These are phyloP conservation scores for Donacobius atricapilla DNA, from an alignment of 2,113 vertebrate species.

Conservation along the genomic window DNA sequence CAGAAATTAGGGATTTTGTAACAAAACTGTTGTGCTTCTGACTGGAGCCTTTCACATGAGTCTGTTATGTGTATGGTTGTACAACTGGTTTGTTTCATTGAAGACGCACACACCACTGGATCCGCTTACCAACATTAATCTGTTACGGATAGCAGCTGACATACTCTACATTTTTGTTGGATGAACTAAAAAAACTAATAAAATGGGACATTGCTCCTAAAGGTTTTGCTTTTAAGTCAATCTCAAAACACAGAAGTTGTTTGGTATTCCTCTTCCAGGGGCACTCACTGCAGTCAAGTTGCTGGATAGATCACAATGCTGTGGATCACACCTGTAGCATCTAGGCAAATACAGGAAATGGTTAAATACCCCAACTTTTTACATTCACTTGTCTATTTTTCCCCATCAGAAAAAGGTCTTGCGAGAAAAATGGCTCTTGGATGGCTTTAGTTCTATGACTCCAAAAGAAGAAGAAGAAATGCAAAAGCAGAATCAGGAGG, in stretches of 20 bases:
- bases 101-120: not conserved
- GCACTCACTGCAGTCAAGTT: not conserved
- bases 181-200: not conserved
- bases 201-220: not conserved
- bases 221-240: not conserved
- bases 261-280: not conserved
- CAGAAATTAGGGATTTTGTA: not conserved
- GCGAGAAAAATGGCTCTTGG: slow-evolving; percentile 94
- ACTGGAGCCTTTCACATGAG: not conserved
- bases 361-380: not conserved
- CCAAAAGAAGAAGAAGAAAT: slow-evolving; percentile 88
- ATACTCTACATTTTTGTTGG: not conserved
- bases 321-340: not conserved
- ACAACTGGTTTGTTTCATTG: not conserved
- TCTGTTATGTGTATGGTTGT: rapidly evolving
- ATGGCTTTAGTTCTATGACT: slow-evolving; percentile 83
- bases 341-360: not conserved
- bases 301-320: not conserved
- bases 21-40: not conserved
- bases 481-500: slow-evolving; percentile 82
- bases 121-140: not conserved
- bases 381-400: not conserved
- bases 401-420: slow-evolving; percentile 86
- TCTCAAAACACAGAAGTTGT: not conserved
- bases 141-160: not conserved